These are phyloP conservation scores for Chrysogorgia sp. DNA, from an alignment of 92 coral and sea anemone genomes.

Conservation along the genomic window DNA sequence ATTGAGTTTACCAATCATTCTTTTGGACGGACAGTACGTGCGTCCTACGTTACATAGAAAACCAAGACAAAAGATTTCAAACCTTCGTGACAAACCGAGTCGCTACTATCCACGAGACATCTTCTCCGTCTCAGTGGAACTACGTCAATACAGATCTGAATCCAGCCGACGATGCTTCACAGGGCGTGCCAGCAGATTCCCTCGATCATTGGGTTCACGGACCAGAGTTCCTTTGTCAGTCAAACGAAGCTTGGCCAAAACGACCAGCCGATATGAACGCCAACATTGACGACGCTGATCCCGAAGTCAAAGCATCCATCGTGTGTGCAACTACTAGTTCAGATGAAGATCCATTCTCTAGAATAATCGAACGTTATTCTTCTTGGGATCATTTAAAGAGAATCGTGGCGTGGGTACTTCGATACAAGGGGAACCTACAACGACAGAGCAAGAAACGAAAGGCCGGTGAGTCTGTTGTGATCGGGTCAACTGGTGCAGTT, in stretches of 20 bases:
- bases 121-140: conserved; percentile 61
- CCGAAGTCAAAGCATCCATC: conserved; percentile 58
- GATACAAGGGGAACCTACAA: conserved; percentile 25
- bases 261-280: conserved; percentile 43
- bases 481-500: conserved; percentile 10
- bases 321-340: conserved; percentile 7
- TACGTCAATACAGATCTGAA: conserved; percentile 63
- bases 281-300: conserved; percentile 49
- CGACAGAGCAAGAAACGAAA: conserved; percentile 33
- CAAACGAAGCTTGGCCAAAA: conserved; percentile 58
- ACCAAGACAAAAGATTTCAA: too few species aligned
- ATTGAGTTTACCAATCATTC: conserved; percentile 31
- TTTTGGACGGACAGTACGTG: conserved; percentile 64
- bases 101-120: conserved; percentile 59
- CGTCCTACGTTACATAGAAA: too few species aligned
- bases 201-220: conserved; percentile 57
- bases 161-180: conserved; percentile 74
- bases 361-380: conserved; percentile 41
- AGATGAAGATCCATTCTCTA: conserved; percentile 9
- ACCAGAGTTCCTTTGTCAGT: conserved; percentile 47
- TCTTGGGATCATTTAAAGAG: conserved; percentile 38
- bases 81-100: conserved; percentile 57
- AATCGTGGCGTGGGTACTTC: conserved; percentile 49
- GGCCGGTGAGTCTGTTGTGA: conserved; percentile 2
- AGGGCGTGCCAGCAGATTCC: conserved; percentile 52